phyloP scores from a whole-genome alignment of 2,888 invertebrate genomes.

The Anthrax anthrax region DNA sequence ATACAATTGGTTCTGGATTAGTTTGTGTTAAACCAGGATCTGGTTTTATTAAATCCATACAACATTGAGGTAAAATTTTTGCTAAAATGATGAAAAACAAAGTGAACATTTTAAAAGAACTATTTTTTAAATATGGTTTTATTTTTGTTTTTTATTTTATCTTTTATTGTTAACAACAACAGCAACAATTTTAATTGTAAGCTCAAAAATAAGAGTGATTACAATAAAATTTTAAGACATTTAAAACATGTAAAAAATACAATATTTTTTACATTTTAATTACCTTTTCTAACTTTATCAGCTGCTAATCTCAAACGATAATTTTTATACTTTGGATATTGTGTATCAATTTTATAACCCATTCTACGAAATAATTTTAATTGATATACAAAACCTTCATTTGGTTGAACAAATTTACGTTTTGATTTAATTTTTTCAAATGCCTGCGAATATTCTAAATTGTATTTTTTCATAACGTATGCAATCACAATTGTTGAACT shows the following conservation, averaged over 20 bases:
- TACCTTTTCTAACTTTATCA: constrained; percentile 62
- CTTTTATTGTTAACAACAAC: too few species aligned
- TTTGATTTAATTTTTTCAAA: constrained; percentile 53
- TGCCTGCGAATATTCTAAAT: constrained; percentile 57
- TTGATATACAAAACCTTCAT: constrained; percentile 67
- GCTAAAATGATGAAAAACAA: constrained; percentile 40
- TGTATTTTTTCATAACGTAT: constrained; percentile 73
- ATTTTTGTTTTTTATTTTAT: not conserved
- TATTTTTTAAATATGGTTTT: too few species aligned
- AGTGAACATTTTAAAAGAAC: too few species aligned
- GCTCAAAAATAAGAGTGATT: too few species aligned
- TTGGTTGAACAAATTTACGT: constrained; percentile 60
- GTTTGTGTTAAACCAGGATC: constrained; percentile 64
- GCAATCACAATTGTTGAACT: constrained; percentile 79
- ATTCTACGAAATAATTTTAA: constrained; percentile 65
- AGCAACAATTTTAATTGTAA: not conserved
- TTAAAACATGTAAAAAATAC: too few species aligned
- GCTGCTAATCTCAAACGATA: constrained; percentile 67
- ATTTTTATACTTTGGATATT: constrained; percentile 54
- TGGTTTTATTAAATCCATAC: constrained; percentile 59
- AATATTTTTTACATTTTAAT: not conserved
- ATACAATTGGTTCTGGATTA: constrained; percentile 69
- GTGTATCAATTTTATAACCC: constrained; percentile 54
- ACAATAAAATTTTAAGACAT: too few species aligned
- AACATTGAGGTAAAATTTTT: constrained; percentile 68